These are phyloP conservation scores for Sardinella longiceps DNA, from an alignment of 2,797 vertebrate genomes.

Conservation along the genomic window DNA sequence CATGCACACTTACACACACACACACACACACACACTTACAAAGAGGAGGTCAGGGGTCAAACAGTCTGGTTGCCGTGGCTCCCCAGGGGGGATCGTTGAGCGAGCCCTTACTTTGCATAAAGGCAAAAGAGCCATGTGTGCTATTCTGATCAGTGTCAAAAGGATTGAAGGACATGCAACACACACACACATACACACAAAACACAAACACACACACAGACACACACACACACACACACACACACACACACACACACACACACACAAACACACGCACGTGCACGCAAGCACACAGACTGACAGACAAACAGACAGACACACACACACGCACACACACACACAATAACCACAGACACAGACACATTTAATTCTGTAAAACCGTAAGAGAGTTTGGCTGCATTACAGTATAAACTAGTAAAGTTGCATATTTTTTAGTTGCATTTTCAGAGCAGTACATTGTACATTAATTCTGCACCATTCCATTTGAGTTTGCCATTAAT, in stretches of 20 bases:
- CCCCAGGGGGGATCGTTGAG: background rate
- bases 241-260: background rate
- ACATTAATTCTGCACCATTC: background rate
- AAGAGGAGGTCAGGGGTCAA: constrained; percentile 16
- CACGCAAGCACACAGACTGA: background rate
- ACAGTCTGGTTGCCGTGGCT: background rate
- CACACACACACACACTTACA: constrained; percentile 11
- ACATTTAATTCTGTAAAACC: background rate
- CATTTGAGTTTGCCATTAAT: background rate
- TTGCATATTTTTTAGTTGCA: background rate
- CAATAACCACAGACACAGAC: too few species aligned
- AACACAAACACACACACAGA: background rate
- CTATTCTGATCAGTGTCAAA: constrained; percentile 19
- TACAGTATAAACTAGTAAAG: background rate
- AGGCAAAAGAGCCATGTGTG: constrained; percentile 16
- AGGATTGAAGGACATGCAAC: background rate
- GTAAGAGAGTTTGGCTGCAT: background rate
- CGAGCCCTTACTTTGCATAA: constrained; percentile 8
- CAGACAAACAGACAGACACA: background rate
- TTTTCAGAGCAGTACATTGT: too few species aligned
- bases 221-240: background rate
- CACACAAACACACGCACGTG: background rate
- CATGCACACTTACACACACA: constrained; percentile 1
- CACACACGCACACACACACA: background rate
- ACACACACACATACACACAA: background rate